phyloP scores from a whole-genome alignment of 2,797 vertebrate species.

The Argya squamiceps region DNA sequence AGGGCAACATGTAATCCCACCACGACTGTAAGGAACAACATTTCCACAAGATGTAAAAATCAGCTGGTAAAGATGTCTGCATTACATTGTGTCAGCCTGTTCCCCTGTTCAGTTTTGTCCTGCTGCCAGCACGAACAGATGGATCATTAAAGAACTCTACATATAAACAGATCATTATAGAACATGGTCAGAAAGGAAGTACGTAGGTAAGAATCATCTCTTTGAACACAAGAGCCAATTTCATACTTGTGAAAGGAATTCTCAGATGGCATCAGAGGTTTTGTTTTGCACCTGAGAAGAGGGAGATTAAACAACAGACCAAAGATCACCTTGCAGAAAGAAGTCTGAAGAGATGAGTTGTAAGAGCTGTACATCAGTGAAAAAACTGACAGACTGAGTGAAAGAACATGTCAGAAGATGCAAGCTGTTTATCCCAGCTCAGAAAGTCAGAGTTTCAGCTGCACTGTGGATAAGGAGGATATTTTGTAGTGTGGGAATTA shows the following conservation, averaged over 20 bases:
- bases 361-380: background rate
- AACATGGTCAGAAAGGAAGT: conserved; percentile 10
- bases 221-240: background rate
- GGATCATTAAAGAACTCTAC: conserved; percentile 13
- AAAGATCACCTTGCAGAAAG: background rate
- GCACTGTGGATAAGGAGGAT: background rate
- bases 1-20: background rate
- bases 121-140: conserved; percentile 43
- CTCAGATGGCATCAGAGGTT: background rate
- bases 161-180: conserved; percentile 15
- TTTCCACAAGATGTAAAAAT: background rate
- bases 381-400: background rate
- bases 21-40: background rate
- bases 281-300: background rate
- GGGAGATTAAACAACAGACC: background rate
- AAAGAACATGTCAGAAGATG: background rate
- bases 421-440: background rate
- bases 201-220: background rate
- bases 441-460: background rate
- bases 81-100: background rate
- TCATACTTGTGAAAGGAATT: background rate
- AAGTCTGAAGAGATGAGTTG: background rate
- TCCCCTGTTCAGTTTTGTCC: background rate
- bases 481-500: background rate
- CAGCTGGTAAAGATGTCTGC: background rate